These are phyloP conservation scores for Larimichthys crocea DNA, from an alignment of 2,113 vertebrate genomes.

Conservation along the genomic window DNA sequence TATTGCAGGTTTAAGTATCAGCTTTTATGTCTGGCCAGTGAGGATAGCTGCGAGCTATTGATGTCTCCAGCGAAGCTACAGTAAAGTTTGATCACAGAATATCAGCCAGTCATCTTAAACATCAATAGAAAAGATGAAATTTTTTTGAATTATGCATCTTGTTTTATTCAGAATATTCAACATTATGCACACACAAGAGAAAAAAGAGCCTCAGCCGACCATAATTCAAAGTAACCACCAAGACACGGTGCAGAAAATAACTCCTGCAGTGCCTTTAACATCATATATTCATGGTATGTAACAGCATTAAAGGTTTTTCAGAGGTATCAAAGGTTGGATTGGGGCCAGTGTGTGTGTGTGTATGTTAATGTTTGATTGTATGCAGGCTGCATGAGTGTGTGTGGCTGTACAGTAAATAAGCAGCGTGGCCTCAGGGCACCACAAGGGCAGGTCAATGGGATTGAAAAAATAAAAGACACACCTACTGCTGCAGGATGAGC, in stretches of 20 bases:
- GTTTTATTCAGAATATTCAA: not conserved
- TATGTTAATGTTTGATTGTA: constrained; percentile 19
- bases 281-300: constrained; percentile 23
- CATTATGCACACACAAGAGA: not conserved
- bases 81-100: constrained; percentile 9
- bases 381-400: constrained; percentile 7
- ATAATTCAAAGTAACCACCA: constrained; percentile 4
- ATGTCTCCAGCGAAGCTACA: not conserved
- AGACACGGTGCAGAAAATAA: constrained; percentile 18
- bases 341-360: constrained; percentile 5
- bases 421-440: constrained; percentile 9
- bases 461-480: constrained; percentile 25
- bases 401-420: constrained; percentile 37
- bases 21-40: not conserved
- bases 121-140: not conserved
- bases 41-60: not conserved
- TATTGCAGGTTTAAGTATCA: not conserved
- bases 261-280: not conserved
- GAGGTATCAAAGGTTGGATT: constrained; percentile 26
- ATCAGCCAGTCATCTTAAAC: not conserved
- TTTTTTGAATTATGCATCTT: not conserved
- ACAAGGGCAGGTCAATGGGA: constrained; percentile 37
- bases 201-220: not conserved
- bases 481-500: constrained; percentile 28
- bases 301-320: constrained; percentile 29